These are phyloP conservation scores for Platyrinchus mystaceus DNA, from an alignment of 2,797 vertebrate species.

Conservation along the genomic window DNA sequence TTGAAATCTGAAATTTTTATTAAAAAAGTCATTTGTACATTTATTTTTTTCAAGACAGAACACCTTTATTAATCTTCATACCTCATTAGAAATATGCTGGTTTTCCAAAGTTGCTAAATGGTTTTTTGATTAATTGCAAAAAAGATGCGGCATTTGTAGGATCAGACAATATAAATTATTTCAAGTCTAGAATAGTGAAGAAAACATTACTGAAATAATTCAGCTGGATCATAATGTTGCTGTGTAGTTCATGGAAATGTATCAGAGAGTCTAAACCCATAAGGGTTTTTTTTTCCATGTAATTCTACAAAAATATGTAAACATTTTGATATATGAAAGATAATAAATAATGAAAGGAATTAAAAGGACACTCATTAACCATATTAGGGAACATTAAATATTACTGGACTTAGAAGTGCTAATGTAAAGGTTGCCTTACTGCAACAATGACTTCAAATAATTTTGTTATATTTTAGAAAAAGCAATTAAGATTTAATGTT, in stretches of 20 bases:
- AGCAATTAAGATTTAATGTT: conserved; percentile 48
- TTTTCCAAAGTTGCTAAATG: background rate
- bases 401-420: background rate
- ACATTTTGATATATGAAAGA: background rate
- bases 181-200: background rate
- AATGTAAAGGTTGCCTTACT: background rate
- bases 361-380: background rate
- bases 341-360: background rate
- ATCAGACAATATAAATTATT: background rate
- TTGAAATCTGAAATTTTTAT: background rate
- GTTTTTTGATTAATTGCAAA: background rate
- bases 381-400: background rate
- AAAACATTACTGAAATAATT: background rate
- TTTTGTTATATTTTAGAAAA: conserved; percentile 40
- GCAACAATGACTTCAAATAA: background rate
- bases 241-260: background rate
- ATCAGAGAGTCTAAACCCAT: background rate
- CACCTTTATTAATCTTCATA: background rate
- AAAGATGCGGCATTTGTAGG: background rate
- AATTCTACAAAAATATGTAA: background rate
- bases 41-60: background rate
- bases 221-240: background rate
- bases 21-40: background rate
- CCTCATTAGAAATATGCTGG: background rate
- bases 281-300: background rate